phyloP scores from a whole-genome alignment of 1,140 invertebrate genomes.

The Drosophila auraria region DNA sequence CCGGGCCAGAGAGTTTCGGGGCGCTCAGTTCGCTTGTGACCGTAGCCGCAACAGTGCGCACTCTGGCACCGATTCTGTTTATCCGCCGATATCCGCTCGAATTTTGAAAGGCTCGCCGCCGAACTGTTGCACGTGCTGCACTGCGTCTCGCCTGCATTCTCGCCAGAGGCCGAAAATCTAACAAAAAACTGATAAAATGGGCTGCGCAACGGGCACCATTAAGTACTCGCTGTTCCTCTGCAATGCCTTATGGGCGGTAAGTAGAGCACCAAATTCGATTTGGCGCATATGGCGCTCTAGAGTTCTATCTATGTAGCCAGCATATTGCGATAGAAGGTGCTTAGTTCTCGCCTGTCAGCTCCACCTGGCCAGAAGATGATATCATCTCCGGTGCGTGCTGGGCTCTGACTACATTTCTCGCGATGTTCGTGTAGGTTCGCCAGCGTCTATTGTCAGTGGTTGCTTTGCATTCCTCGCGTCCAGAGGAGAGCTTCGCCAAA shows the following conservation, averaged over 20 bases:
- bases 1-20: constrained; percentile 60
- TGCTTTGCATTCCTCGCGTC: constrained; percentile 50
- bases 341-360: background rate
- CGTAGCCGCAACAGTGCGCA: constrained; percentile 62
- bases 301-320: constrained; percentile 6
- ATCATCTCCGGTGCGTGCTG: constrained; percentile 67
- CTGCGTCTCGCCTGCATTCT: constrained; percentile 23
- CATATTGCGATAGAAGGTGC: constrained; percentile 19
- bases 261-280: constrained; percentile 79
- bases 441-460: constrained; percentile 59
- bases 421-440: constrained; percentile 24
- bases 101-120: constrained; percentile 31
- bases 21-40: constrained; percentile 74
- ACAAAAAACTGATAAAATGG: constrained; percentile 78
- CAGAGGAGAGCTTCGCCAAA: constrained; percentile 57
- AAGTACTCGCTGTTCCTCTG: constrained; percentile 93
- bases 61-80: constrained; percentile 18
- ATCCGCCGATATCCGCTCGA: constrained; percentile 13
- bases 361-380: constrained; percentile 60
- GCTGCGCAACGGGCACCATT: constrained; percentile 91
- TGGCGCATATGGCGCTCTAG: constrained; percentile 22
- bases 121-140: constrained; percentile 63
- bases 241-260: constrained; percentile 93
- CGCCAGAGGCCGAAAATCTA: constrained; percentile 4
- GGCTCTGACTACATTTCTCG: constrained; percentile 54